These are phyloP conservation scores for Nineta flava DNA, from an alignment of 2,888 invertebrate genomes.

Conservation along the genomic window DNA sequence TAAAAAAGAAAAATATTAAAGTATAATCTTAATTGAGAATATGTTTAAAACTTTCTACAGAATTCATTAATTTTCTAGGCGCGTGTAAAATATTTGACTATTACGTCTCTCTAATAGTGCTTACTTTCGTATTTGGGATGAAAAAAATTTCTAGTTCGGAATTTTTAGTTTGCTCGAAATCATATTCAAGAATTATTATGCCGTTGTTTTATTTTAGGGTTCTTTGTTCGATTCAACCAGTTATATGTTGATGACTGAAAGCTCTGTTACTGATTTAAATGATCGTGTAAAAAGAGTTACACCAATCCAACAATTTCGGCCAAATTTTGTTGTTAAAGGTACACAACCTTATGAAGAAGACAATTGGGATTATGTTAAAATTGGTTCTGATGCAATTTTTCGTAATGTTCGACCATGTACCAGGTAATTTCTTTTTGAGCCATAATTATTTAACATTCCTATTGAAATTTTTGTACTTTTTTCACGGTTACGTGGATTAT, in stretches of 20 bases:
- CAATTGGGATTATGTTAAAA: slow-evolving; percentile 51
- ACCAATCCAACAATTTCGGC: slow-evolving; percentile 41
- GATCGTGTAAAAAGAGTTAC: slow-evolving; percentile 36
- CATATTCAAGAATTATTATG: neutral
- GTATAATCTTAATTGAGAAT: too few species aligned
- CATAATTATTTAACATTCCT: too few species aligned
- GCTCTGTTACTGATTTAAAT: slow-evolving; percentile 51
- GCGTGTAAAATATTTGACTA: too few species aligned
- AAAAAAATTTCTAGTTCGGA: too few species aligned
- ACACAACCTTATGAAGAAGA: slow-evolving; percentile 48
- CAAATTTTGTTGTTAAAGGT: slow-evolving; percentile 49
- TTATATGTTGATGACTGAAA: slow-evolving; percentile 48
- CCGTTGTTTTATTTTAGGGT: slow-evolving; percentile 30
- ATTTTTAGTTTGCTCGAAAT: too few species aligned
- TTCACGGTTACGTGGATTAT: neutral
- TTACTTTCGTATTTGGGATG: too few species aligned
- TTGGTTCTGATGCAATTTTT: slow-evolving; percentile 42
- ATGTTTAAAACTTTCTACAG: too few species aligned
- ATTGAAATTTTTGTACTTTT: neutral
- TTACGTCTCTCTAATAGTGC: neutral
- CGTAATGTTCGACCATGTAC: slow-evolving; percentile 48
- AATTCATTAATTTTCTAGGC: too few species aligned
- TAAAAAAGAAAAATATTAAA: too few species aligned
- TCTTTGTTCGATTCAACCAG: slow-evolving; percentile 49
- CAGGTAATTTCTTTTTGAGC: slow-evolving; percentile 25